Evolutionary conservation across 2,888 invertebrate species (phyloP).

Genomic region (Panzeria rudis): DNA sequence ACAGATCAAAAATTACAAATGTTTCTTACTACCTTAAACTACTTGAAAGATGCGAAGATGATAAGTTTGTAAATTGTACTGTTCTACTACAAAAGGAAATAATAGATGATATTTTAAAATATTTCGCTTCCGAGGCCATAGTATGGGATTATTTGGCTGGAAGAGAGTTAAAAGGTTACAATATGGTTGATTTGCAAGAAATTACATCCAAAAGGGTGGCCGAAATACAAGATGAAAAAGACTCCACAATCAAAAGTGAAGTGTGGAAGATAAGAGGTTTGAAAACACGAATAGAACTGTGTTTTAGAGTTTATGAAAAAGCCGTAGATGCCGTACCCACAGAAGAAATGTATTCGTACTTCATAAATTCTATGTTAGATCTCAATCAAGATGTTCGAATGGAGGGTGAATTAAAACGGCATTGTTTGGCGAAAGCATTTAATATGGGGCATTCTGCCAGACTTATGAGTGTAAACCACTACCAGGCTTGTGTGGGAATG

Average conservation of each 20-base stretch:
- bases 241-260: slow-evolving; percentile 41
- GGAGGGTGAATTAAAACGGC: slow-evolving; percentile 84
- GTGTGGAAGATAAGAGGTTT: slow-evolving; percentile 78
- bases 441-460: slow-evolving; percentile 84
- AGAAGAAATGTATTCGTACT: slow-evolving; percentile 85
- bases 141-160: slow-evolving; percentile 87
- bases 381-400: slow-evolving; percentile 84
- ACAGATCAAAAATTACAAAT: slow-evolving; percentile 85
- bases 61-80: slow-evolving; percentile 86
- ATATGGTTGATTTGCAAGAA: slow-evolving; percentile 76
- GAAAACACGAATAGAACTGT: slow-evolving; percentile 84
- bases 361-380: slow-evolving; percentile 85
- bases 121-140: slow-evolving; percentile 84
- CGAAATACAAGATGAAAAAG: slow-evolving; percentile 64
- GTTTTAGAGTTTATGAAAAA: slow-evolving; percentile 84
- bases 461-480: slow-evolving; percentile 84
- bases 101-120: slow-evolving; percentile 84
- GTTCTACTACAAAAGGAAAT: slow-evolving; percentile 85
- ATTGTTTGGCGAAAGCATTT: slow-evolving; percentile 84
- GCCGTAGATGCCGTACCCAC: slow-evolving; percentile 60
- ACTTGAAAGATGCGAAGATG: slow-evolving; percentile 84
- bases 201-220: slow-evolving; percentile 59
- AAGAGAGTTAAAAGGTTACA: slow-evolving; percentile 85
- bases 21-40: slow-evolving; percentile 86
- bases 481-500: slow-evolving; percentile 83